Conservation (phyloP, 2,797 vertebrate species). For the Pelobates cultripes region DNA sequence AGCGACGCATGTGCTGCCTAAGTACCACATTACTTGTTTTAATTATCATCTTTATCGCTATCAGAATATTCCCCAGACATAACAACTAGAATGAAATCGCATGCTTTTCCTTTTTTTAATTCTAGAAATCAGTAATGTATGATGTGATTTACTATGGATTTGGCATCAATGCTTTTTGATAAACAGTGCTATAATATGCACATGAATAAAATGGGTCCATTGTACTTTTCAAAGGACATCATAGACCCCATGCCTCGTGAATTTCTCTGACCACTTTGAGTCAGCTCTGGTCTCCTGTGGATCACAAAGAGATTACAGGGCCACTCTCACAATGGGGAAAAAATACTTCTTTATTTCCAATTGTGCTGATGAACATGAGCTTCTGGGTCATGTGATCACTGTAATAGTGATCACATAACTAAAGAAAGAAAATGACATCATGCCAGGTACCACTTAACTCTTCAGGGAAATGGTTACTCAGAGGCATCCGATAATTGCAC, state of each 20-base stretch:
- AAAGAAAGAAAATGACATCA: conserved; percentile 43
- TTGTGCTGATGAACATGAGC: conserved; percentile 17
- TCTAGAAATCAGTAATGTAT: neutral
- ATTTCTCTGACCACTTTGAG: conserved; percentile 22
- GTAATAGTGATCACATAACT: conserved; percentile 39
- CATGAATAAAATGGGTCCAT: conserved; percentile 7
- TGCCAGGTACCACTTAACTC: conserved; percentile 22
- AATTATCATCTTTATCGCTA: too few relatives aligned
- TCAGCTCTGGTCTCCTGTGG: conserved; percentile 7
- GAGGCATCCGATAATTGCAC: neutral
- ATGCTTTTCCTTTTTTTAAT: neutral
- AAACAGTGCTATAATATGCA: conserved; percentile 11
- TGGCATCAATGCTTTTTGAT: neutral
- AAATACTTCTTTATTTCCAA: conserved; percentile 26
- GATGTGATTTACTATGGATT: neutral
- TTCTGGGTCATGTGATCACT: conserved; percentile 30
- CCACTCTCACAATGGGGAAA: conserved; percentile 9
- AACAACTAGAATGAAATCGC: neutral
- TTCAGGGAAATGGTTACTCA: conserved; percentile 18
- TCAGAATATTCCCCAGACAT: neutral
- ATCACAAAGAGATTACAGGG: conserved; percentile 8
- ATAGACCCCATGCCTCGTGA: conserved; percentile 1
- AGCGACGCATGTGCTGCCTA: too few relatives aligned
- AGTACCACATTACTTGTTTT: too few relatives aligned
- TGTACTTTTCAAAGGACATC: conserved; percentile 14